Evolutionary conservation across 2,797 vertebrate genomes (phyloP), one percentile per base, ranked within the genome.

Genomic region (Thalassophryne amazonica): DNA sequence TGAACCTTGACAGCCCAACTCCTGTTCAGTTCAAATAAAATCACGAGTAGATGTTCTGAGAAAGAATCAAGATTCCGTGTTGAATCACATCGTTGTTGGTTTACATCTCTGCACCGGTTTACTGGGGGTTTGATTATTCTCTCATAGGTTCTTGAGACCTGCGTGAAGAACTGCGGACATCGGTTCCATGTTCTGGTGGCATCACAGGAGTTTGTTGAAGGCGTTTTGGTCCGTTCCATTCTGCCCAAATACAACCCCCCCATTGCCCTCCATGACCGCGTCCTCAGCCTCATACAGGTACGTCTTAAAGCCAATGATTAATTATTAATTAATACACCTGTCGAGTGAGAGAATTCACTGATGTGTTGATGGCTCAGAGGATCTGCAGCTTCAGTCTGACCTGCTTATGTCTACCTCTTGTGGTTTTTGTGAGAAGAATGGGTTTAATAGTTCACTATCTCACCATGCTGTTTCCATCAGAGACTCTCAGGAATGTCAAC

Each of bases 91-190:
- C n/a, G n/a, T n/a, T n/a, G n/a, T n/a, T n/a, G n/a, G n/a, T n/a
- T n/a, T n/a, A n/a, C n/a, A n/a, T n/a, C n/a, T n/a, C n/a, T 47
- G 5, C 22, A 7, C 3, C 8, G 23, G 15, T 24, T 29, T 13
- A n/a, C n/a, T n/a, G n/a, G n/a, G n/a, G n/a, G n/a, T 32, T 28
- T 19, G 16, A 9, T 47, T 6, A 2, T 41, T 50, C 7, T 52
- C 28, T 4, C 11, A 3, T 27, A 99, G 97, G 94, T 96, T 49
- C 89, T 99, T 9, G 97, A 99, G 80, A 89, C 95, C 0, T 99
- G 97, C 0, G 97, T 98, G 60, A 99, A 99, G 88, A 99, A 99
- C 88, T 99, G 97, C 0, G 95, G 96, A 18, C 94, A 96, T 62
- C 93, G 97, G 39, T 97, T 99, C 80, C 97, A 99, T 0, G 42